These are phyloP conservation scores for Nilaparvata lugens DNA, from an alignment of 1,140 invertebrate species.

Conservation along the genomic window DNA sequence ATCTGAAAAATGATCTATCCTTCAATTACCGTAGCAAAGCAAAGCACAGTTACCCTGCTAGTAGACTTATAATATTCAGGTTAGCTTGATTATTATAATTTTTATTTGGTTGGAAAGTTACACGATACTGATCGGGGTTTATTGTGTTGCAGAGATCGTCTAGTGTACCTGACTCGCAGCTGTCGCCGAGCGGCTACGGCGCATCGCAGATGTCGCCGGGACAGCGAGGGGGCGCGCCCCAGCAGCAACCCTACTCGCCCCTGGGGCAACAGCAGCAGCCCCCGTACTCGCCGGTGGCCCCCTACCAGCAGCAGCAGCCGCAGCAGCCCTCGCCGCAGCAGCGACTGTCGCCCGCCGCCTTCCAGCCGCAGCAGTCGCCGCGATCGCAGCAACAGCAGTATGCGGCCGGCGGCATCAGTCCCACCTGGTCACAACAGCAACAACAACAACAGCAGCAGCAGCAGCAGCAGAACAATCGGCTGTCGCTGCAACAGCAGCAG, in stretches of 20 bases:
- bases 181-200: conserved; percentile 51
- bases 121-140: no score
- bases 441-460: conserved; percentile 51
- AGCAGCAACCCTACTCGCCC: conserved; percentile 37
- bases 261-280: conserved; percentile 36
- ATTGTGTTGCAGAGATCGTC: conserved; percentile 52
- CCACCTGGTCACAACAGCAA: conserved; percentile 6
- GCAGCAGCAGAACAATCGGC: conserved; percentile 22
- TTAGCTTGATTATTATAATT: no score
- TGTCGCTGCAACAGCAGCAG: conserved; percentile 51
- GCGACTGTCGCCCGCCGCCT: not conserved
- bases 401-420: not conserved
- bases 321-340: not conserved
- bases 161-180: conserved; percentile 60
- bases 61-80: no score
- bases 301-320: not conserved
- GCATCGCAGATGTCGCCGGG: conserved; percentile 33
- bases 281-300: conserved; percentile 29
- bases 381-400: not conserved
- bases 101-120: no score
- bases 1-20: no score
- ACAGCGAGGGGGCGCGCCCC: conserved; percentile 13
- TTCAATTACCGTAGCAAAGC: no score
- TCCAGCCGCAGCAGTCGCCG: not conserved
- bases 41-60: no score